phyloP scores from a whole-genome alignment of 1,140 invertebrate genomes.

The Drosophila nasuta region DNA sequence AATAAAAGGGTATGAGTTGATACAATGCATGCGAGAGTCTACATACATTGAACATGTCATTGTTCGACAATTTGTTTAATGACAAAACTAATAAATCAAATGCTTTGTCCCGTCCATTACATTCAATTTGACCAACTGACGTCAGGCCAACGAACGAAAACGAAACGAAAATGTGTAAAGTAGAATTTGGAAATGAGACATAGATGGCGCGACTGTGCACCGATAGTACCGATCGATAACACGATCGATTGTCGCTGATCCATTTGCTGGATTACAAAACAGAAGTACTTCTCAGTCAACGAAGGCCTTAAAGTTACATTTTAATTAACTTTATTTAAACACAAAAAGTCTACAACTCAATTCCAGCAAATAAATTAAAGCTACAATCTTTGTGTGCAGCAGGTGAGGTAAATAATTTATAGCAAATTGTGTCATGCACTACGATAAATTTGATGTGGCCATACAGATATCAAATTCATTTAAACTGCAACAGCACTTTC shows the following conservation, averaged over 20 bases:
- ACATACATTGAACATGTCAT: constrained; percentile 45
- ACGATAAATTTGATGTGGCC: no score
- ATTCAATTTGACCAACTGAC: constrained; percentile 49
- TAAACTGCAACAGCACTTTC: no score
- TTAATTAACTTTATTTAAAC: no score
- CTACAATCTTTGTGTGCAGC: no score
- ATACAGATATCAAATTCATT: no score
- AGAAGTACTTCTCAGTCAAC: neutral
- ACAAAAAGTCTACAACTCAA: no score
- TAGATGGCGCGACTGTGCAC: constrained; percentile 8
- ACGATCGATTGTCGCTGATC: neutral
- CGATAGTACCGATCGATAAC: constrained; percentile 46
- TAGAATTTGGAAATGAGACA: neutral
- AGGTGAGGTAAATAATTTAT: no score
- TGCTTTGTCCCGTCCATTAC: constrained; percentile 59
- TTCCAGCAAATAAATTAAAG: no score
- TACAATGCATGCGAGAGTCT: neutral
- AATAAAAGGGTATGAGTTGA: neutral
- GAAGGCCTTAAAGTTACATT: neutral
- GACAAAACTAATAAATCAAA: constrained; percentile 80
- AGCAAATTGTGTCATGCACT: no score
- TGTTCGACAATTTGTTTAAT: constrained; percentile 78
- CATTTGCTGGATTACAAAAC: neutral
- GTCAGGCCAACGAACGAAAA: constrained; percentile 28
- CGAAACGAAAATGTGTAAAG: neutral